These are phyloP conservation scores for Bombus huntii DNA, from an alignment of 1,140 invertebrate genomes.

Conservation along the genomic window DNA sequence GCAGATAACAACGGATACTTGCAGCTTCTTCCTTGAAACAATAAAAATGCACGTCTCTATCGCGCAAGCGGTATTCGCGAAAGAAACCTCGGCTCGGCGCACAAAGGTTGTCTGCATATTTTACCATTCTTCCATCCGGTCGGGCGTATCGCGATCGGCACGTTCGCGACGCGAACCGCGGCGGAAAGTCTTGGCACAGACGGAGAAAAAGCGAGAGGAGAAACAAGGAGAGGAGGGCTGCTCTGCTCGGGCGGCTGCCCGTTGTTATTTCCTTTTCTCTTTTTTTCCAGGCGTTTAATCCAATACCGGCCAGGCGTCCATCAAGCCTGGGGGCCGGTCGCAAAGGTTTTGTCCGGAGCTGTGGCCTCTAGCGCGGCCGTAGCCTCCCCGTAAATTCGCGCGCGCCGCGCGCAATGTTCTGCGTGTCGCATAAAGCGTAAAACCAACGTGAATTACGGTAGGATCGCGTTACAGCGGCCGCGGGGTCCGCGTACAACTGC, in stretches of 20 bases:
- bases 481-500: slow-evolving; percentile 55
- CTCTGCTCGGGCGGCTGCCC: slow-evolving; percentile 49
- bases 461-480: slow-evolving; percentile 80
- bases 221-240: neutral
- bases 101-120: slow-evolving; percentile 30
- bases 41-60: slow-evolving; percentile 21
- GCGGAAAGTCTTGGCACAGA: slow-evolving; percentile 27
- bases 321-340: slow-evolving; percentile 72
- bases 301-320: slow-evolving; percentile 79
- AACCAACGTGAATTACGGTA: slow-evolving; percentile 83
- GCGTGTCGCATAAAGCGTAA: slow-evolving; percentile 82
- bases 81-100: neutral
- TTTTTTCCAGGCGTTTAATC: slow-evolving; percentile 76
- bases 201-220: slow-evolving; percentile 25
- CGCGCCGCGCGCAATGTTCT: slow-evolving; percentile 78
- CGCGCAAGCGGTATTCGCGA: neutral
- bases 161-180: neutral
- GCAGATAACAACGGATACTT: neutral
- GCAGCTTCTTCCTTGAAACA: neutral
- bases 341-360: slow-evolving; percentile 80
- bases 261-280: slow-evolving; percentile 62
- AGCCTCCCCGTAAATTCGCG: slow-evolving; percentile 80
- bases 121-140: slow-evolving; percentile 26
- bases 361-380: slow-evolving; percentile 42
- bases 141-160: neutral